phyloP scores from a whole-genome alignment of 2,113 vertebrate species.

The Tragulus kanchil region DNA sequence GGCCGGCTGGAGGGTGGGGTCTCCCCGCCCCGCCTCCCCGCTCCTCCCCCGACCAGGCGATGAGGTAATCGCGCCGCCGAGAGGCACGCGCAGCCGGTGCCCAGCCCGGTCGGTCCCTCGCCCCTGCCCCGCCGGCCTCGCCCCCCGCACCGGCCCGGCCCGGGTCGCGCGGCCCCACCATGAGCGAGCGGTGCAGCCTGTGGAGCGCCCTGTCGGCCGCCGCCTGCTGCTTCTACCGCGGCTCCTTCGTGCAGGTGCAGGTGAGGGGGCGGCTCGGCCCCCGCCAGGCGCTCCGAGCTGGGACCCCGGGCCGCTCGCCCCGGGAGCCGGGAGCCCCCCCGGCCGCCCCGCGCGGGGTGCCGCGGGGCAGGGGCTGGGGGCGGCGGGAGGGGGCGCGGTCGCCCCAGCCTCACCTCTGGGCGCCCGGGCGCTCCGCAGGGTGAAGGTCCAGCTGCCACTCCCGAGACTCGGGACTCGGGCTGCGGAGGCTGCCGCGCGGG shows the following conservation, averaged over 20 bases:
- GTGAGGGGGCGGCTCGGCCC: slow-evolving; percentile 88
- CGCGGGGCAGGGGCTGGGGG: neutral
- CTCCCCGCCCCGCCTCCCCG: slow-evolving; percentile 78
- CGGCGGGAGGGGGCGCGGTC: slow-evolving; percentile 71
- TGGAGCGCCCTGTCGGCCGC: slow-evolving; percentile 98
- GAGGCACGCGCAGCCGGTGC: slow-evolving; percentile 87
- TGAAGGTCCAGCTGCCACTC: slow-evolving; percentile 28
- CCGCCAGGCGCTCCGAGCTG: neutral
- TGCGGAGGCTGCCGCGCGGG: neutral
- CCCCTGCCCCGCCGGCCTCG: slow-evolving; percentile 74
- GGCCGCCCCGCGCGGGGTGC: neutral
- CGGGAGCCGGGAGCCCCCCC: slow-evolving; percentile 57
- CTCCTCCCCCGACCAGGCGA: slow-evolving; percentile 86
- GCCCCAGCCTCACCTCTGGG: slow-evolving; percentile 51
- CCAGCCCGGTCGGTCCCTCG: slow-evolving; percentile 71
- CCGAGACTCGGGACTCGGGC: neutral
- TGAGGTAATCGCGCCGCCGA: slow-evolving; percentile 90
- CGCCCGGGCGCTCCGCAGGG: neutral
- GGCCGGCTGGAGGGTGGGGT: slow-evolving; percentile 82
- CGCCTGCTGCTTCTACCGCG: slow-evolving; percentile 99
- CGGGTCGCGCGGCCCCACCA: slow-evolving; percentile 81
- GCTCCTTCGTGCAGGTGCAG: slow-evolving; percentile 99
- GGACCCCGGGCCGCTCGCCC: slow-evolving; percentile 65
- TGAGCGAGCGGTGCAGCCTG: slow-evolving; percentile 98
- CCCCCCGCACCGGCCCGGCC: slow-evolving; percentile 56